Conservation (phyloP, 53 echinoderm and acorn worm species). For the Zoroaster sp. region DNA sequence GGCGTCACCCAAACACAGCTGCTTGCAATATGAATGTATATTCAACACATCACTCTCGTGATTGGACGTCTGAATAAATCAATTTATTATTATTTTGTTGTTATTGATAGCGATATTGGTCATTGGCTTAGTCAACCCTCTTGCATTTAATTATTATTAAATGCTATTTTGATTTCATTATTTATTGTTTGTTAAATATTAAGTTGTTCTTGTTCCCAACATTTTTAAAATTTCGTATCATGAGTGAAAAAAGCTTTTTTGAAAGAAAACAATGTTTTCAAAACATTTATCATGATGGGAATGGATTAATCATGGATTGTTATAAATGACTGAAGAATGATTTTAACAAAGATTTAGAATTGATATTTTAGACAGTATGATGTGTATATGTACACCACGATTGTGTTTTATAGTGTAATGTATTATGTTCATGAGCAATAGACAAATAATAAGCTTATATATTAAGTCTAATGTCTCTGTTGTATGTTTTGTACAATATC, state of each 20-base stretch:
- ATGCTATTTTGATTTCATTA: neutral
- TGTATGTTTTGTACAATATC: neutral
- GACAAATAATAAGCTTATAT: conserved; percentile 7
- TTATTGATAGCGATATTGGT: neutral
- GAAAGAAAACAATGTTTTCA: neutral
- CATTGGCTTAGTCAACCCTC: neutral
- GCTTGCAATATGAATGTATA: neutral
- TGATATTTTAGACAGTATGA: neutral
- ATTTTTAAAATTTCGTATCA: neutral
- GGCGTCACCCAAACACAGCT: too few species aligned
- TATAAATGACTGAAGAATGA: neutral
- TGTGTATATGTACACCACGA: neutral
- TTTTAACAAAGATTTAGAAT: neutral
- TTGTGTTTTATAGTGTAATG: neutral
- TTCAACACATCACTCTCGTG: neutral
- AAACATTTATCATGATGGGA: neutral
- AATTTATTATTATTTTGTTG: neutral
- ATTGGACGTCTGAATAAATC: neutral
- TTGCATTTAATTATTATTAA: neutral
- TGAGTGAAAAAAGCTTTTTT: neutral
- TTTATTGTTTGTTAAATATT: too few species aligned
- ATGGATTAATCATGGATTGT: neutral
- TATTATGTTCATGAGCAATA: conserved; percentile 5
- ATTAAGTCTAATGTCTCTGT: neutral
- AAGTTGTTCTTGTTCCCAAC: neutral